phyloP scores from a whole-genome alignment of 2,797 vertebrate genomes.

The Silurus aristotelis region DNA sequence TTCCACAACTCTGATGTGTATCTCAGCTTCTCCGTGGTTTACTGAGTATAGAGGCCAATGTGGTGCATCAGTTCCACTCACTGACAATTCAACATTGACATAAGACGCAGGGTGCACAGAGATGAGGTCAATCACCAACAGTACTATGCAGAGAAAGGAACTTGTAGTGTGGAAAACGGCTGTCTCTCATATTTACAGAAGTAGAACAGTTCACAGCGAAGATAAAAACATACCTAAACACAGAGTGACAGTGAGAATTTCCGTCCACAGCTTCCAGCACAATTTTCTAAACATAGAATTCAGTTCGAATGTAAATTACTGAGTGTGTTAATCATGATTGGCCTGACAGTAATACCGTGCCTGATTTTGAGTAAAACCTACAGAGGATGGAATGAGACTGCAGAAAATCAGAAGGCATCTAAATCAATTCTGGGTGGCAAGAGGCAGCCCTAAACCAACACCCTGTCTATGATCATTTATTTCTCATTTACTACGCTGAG shows the following conservation, averaged over 20 bases:
- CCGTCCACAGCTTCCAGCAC: constrained; percentile 47
- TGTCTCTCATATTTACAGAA: constrained; percentile 18
- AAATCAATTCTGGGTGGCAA: background rate
- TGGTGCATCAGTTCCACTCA: background rate
- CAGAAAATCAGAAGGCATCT: background rate
- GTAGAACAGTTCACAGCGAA: constrained; percentile 24
- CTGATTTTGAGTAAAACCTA: constrained; percentile 35
- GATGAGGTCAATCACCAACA: constrained; percentile 47
- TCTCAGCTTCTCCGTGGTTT: background rate
- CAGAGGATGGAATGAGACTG: constrained; percentile 24
- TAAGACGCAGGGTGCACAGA: background rate
- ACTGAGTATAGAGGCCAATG: background rate
- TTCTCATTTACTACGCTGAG: background rate
- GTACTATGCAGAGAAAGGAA: background rate
- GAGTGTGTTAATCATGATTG: constrained; percentile 53
- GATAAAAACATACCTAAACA: constrained; percentile 32
- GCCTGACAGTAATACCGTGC: constrained; percentile 50
- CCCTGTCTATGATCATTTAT: background rate
- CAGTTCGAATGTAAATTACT: constrained; percentile 37
- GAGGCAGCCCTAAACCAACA: background rate
- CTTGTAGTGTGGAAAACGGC: constrained; percentile 36
- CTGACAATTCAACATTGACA: background rate
- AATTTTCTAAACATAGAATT: constrained; percentile 42
- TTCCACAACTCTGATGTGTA: constrained; percentile 42
- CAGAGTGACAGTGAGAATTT: constrained; percentile 49